Percentiles rank a stretch among this genome's conserved stretches.
Conservation (phyloP, 1,140 invertebrate species). For the Steinernema feltiae region DNA sequence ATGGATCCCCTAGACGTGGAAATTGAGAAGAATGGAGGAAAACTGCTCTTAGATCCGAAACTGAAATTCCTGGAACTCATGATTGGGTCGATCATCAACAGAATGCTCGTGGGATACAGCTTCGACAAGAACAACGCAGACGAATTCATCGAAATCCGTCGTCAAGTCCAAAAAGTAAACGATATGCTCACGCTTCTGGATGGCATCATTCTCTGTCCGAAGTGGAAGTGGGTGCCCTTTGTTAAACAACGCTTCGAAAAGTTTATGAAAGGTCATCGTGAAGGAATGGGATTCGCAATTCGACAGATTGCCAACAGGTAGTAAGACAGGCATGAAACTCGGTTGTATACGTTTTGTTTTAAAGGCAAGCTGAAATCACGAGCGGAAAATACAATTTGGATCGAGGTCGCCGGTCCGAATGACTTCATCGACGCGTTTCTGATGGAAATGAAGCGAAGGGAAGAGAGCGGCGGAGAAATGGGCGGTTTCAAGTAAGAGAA, state of each 20-base stretch:
- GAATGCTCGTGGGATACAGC: slow-evolving; percentile 5
- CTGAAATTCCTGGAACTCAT: not conserved
- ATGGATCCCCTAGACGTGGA: not conserved
- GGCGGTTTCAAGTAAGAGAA: too few species aligned
- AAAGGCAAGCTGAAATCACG: too few species aligned
- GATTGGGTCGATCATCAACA: not conserved
- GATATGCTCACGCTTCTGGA: not conserved
- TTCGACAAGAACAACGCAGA: not conserved
- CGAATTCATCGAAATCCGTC: not conserved
- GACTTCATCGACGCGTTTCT: too few species aligned
- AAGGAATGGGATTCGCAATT: not conserved
- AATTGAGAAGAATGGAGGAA: not conserved
- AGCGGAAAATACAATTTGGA: too few species aligned
- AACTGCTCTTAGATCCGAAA: not conserved
- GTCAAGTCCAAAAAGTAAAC: not conserved
- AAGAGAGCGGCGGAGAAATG: too few species aligned
- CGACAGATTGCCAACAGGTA: not conserved
- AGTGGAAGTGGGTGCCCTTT: not conserved
- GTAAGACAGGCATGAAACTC: too few species aligned
- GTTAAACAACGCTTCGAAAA: not conserved
- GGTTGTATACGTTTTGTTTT: too few species aligned
- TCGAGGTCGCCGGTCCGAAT: too few species aligned
- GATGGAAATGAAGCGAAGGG: too few species aligned
- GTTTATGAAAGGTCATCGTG: not conserved
- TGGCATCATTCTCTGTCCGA: not conserved